Percentiles rank a stretch among this genome's conserved stretches.
These are phyloP conservation scores for Choristoneura rosaceana DNA, from an alignment of 2,888 invertebrate species.

Conservation along the genomic window DNA sequence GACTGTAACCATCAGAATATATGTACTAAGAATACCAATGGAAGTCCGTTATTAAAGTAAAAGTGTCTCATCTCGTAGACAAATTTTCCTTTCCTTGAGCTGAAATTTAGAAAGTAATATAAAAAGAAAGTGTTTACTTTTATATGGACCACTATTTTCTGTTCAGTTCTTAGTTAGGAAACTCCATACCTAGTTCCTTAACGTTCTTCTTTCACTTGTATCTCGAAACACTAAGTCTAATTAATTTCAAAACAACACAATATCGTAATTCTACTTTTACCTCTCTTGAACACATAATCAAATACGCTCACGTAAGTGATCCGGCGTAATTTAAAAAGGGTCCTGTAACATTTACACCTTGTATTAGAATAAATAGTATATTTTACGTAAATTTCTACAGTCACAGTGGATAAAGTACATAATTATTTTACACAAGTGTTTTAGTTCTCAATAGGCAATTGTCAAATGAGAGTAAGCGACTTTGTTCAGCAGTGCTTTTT, in stretches of 20 bases:
- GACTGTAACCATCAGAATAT: neutral
- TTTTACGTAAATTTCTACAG: constrained; percentile 21
- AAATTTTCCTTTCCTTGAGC: no score
- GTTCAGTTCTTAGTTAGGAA: no score
- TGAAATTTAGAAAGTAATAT: no score
- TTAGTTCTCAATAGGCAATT: constrained; percentile 17
- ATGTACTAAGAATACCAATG: no score
- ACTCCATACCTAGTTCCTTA: no score
- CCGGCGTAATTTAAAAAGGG: constrained; percentile 17
- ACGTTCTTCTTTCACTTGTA: no score
- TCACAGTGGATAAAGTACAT: constrained; percentile 8
- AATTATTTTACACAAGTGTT: constrained; percentile 2
- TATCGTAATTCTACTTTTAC: constrained; percentile 36
- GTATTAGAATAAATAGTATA: constrained; percentile 28
- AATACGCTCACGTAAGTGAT: constrained; percentile 33
- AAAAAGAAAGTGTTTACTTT: no score
- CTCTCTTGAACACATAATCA: constrained; percentile 30
- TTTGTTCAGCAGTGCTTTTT: constrained; percentile 39
- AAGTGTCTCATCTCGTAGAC: no score
- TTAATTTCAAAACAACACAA: neutral
- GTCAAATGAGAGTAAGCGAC: constrained; percentile 39
- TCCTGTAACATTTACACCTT: constrained; percentile 39
- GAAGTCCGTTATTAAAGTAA: no score
- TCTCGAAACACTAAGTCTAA: neutral
- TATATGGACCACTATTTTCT: no score